phyloP scores from a whole-genome alignment of 1,140 invertebrate species.

The Ptiloglossa arizonensis region DNA sequence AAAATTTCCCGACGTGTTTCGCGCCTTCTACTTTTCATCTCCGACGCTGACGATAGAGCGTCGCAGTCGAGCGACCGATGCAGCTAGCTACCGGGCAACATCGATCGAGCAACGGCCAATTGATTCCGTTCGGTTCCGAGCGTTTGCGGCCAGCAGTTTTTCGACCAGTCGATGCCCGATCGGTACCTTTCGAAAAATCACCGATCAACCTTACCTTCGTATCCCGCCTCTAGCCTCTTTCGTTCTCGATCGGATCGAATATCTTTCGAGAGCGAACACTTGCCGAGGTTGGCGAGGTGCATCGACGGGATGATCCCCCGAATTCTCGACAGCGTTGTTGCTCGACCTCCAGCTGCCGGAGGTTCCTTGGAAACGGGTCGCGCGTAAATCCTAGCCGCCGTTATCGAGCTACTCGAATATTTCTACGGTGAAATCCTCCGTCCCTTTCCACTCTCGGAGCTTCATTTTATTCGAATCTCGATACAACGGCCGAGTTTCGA shows the following conservation, averaged over 20 bases:
- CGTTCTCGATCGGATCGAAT: neutral
- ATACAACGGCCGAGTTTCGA: neutral
- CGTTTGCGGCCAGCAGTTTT: too few relatives aligned
- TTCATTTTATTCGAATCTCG: neutral
- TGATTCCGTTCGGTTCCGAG: too few relatives aligned
- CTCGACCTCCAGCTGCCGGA: neutral
- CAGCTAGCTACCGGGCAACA: too few relatives aligned
- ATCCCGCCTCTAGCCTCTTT: neutral
- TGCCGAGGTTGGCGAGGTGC: neutral
- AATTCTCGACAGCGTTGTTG: constrained; percentile 1
- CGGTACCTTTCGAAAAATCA: neutral
- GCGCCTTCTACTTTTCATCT: too few relatives aligned
- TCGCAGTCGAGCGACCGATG: too few relatives aligned
- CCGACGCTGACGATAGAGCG: too few relatives aligned
- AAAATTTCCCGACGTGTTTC: too few relatives aligned
- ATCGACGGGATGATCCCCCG: constrained; percentile 32
- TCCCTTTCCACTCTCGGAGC: neutral
- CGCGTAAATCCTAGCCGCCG: constrained; percentile 36
- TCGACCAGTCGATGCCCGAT: neutral
- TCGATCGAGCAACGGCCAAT: too few relatives aligned
- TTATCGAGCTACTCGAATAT: constrained; percentile 49
- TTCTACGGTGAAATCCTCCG: constrained; percentile 21
- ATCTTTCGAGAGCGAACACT: neutral
- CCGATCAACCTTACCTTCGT: neutral
- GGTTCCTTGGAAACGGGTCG: constrained; percentile 17